Evolutionary conservation across 1,140 invertebrate species (phyloP), one percentile per base, ranked within the genome.

Genomic region (Trachelipus rathkii): DNA sequence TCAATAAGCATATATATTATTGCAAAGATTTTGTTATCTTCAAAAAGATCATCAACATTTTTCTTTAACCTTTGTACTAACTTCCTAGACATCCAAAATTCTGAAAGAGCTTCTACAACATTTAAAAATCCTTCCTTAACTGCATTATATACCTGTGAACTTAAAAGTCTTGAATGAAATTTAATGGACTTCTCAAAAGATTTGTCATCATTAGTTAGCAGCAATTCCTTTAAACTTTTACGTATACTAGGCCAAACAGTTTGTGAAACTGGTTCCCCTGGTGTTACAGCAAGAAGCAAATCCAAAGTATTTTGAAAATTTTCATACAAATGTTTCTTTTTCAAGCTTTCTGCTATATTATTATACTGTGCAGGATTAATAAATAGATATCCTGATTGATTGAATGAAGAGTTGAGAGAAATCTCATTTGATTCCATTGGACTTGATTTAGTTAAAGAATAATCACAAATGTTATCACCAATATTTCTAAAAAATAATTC

Each of bases 91-190:
- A 81, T 69, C 73, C 78, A 81, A 78, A 81, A 81, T 24, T 76
- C 79, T 53, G 79, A 79, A 44, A 79, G 33, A 69, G 81, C 78
- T 74, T 79, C 78, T 10, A 81, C 43, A 71, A 81, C 71, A 67
- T 80, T 81, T n/a, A 79, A 45, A 60, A 79, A 79, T 67, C 77
- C 81, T 44, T 81, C 81, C 23, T 79, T 81, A 5, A 81, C 77
- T 44, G 79, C 78, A 75, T 70, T 75, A 53, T 81, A 78, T 10
- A 78, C 76, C 70, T 81, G 78, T 13, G 78, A 79, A 23, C 76
- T 78, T 23, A 81, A 74, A n/a, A 81, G 73, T 43, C 76, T 78
- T 50, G 78, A 75, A 46, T 81, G 81, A 43, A 81, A 76, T 71
- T 79, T 81, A 4, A 81, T 50, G 13, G 79, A 69, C 44, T 81